phyloP scores from a whole-genome alignment of 2,797 vertebrate species.

The Hyperoplus immaculatus region DNA sequence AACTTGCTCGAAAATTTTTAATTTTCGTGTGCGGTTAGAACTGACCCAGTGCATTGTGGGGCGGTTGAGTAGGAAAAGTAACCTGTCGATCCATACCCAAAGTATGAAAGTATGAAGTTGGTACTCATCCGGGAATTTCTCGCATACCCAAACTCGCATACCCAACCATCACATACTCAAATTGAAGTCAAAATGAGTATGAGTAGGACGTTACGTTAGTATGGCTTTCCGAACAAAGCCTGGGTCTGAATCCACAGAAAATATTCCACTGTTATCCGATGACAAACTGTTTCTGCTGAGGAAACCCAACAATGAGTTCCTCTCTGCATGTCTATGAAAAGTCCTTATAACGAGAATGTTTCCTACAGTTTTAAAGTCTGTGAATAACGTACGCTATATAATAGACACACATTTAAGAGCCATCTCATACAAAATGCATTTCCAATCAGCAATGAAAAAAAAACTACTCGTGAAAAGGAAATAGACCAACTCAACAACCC shows the following conservation, averaged over 20 bases:
- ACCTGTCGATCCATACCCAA: too few species aligned
- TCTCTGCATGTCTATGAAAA: background rate
- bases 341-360: background rate
- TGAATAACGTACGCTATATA: background rate
- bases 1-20: too few species aligned
- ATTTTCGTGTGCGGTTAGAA: too few species aligned
- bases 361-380: background rate
- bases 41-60: too few species aligned
- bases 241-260: background rate
- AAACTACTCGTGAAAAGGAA: constrained; percentile 18
- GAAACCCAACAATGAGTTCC: background rate
- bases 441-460: constrained; percentile 26
- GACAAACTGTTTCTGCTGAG: background rate
- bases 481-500: constrained; percentile 15
- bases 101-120: too few species aligned
- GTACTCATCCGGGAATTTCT: too few species aligned
- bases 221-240: too few species aligned
- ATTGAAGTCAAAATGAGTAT: too few species aligned
- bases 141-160: too few species aligned
- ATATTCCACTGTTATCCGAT: background rate
- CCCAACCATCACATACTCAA: too few species aligned
- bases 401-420: constrained; percentile 2
- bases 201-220: too few species aligned
- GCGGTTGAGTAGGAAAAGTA: too few species aligned
- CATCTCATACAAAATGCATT: constrained; percentile 15